Conservation (phyloP, 2,888 invertebrate genomes). For the Orchestes rusci region DNA sequence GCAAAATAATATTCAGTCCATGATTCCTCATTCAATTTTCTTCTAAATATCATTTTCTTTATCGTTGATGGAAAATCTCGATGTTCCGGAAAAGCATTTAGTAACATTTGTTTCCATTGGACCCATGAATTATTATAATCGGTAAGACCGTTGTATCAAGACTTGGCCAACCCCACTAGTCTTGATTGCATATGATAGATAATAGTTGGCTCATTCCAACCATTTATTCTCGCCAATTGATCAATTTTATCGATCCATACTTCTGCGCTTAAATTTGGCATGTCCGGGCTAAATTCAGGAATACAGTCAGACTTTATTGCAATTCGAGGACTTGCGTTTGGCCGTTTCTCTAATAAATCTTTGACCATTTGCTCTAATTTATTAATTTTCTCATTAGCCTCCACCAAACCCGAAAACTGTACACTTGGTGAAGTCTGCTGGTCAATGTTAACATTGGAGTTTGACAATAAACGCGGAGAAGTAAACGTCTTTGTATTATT, state of each 20-base stretch:
- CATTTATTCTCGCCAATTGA: neutral
- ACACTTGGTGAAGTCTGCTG: no score
- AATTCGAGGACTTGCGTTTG: no score
- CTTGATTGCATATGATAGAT: neutral
- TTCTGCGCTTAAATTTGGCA: neutral
- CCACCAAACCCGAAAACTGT: no score
- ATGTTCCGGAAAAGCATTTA: neutral
- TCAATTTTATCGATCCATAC: neutral
- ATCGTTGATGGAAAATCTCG: neutral
- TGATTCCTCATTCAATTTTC: neutral
- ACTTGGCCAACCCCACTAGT: neutral
- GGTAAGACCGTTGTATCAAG: neutral
- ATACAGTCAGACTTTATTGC: neutral
- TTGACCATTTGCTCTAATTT: neutral
- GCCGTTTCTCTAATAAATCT: neutral
- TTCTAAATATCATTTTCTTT: neutral
- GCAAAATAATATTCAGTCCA: neutral
- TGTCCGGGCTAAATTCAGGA: neutral
- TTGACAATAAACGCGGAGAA: no score
- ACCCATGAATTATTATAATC: neutral
- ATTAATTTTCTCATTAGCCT: neutral
- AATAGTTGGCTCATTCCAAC: neutral
- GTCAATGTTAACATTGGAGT: no score
- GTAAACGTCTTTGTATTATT: no score
- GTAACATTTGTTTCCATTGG: neutral